These are phyloP conservation scores for Furcula furcula DNA, from an alignment of 2,888 invertebrate genomes.

Conservation along the genomic window DNA sequence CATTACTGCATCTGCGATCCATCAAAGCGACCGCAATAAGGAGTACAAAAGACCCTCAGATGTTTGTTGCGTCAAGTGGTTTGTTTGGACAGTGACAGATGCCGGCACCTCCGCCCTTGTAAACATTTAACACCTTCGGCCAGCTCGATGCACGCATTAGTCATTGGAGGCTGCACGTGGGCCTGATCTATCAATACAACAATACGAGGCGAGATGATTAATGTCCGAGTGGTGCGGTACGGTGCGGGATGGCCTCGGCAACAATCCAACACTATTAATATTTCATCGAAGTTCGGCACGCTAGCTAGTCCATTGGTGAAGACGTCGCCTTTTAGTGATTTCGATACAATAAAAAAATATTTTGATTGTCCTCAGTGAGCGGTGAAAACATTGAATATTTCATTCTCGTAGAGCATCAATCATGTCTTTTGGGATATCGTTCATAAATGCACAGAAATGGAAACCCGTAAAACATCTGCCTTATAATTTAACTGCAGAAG, in stretches of 20 bases:
- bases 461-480: too few relatives aligned
- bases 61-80: conserved; percentile 34
- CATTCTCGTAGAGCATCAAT: conserved; percentile 10
- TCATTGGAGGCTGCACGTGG: conserved; percentile 23
- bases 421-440: background rate
- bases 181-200: conserved; percentile 34
- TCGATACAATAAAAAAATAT: conserved; percentile 37
- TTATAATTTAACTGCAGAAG: too few relatives aligned
- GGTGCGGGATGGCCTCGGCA: too few relatives aligned
- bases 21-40: background rate
- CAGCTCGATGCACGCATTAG: conserved; percentile 31
- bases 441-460: too few relatives aligned
- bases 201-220: conserved; percentile 57
- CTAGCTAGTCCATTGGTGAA: conserved; percentile 27
- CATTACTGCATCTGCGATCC: too few relatives aligned
- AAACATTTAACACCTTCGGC: conserved; percentile 64
- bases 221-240: conserved; percentile 41
- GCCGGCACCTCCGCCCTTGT: conserved; percentile 52
- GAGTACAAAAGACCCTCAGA: conserved; percentile 27
- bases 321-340: conserved; percentile 7
- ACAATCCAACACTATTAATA: conserved; percentile 69
- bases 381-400: conserved; percentile 46
- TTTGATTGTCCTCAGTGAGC: conserved; percentile 41
- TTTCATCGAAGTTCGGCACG: conserved; percentile 57
- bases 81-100: conserved; percentile 60